Base-by-base conservation (phyloP, 2,113 vertebrate species). In the Pionites leucogaster region DNA sequence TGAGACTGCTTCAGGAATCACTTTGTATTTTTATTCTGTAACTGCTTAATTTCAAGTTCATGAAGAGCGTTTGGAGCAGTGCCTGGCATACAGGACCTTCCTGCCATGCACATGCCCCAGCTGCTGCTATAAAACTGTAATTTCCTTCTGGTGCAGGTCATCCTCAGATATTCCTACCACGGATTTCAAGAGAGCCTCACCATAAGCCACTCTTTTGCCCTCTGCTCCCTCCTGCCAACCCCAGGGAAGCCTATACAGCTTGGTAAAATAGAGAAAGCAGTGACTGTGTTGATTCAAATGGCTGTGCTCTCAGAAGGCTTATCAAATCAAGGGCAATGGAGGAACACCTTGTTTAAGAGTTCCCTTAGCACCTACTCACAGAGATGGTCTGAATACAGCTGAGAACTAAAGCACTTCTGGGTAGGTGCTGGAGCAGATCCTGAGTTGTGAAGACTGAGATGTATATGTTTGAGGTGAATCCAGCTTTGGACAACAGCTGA, bases 1-100 rank as follows among this genome's bases (percentile, higher is more conserved):
- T 2, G 2, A 67, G 42, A 53, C 47, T 78, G 22, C 55, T 87
- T 74, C 69, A 78, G 55, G 50, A 95, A 64, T 90, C 74, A 75
- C 59, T 94, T 87, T 71, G 42, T 47, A 22, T 89, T 89, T 93
- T 96, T 78, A 59, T 84, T 46, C 69, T 68, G 55, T 55, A 89
- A 41, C 74, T 6, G 5, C 87, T 91, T 89, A 35, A 87, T 94
- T 91, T 91, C 35, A 91, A 87, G 42, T 63, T 94, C 28, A 65
- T 37, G 35, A 82, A 39, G 35, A 63, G 35, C 7, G 22, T 90
- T 80, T 86, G 67, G 86, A 92, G 62, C 79, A 37, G 67, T 68
- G 82, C 78, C 90, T 85, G 74, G 50, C 71, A 60, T 71, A 47
- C 44, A 71, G 81, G 69, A 60, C 24, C 35, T 68, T 85, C 39